These are phyloP conservation scores for Periplaneta americana DNA, from an alignment of 1,140 invertebrate genomes.

Conservation along the genomic window DNA sequence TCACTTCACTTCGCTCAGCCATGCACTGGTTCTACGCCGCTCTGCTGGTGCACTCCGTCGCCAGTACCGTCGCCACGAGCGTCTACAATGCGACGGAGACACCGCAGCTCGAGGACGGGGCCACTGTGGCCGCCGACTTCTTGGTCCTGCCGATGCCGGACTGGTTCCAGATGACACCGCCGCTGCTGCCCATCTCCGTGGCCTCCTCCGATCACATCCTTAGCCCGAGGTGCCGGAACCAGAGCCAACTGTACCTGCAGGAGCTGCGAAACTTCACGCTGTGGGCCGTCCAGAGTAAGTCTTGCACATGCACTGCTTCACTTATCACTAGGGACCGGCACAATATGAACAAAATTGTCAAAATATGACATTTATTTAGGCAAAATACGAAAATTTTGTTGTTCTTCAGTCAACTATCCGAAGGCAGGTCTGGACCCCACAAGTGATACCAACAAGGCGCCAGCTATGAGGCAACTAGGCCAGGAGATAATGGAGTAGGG, in stretches of 20 bases:
- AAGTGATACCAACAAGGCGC: too few species aligned
- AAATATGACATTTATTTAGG: too few species aligned
- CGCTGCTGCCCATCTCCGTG: neutral
- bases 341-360: too few species aligned
- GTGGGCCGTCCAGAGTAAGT: constrained; percentile 33
- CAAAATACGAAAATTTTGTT: too few species aligned
- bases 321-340: neutral
- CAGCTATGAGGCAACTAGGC: too few species aligned
- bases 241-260: constrained; percentile 25
- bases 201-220: constrained; percentile 22
- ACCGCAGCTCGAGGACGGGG: neutral
- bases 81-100: neutral
- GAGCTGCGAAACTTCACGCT: constrained; percentile 29
- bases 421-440: too few species aligned
- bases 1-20: neutral
- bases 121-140: neutral
- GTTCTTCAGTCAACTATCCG: too few species aligned
- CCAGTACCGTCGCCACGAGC: neutral
- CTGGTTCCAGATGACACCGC: neutral
- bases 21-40: neutral
- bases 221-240: constrained; percentile 27
- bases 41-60: neutral
- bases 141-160: neutral
- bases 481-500: too few species aligned
- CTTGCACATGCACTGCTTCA: neutral